phyloP scores from a whole-genome alignment of 2,113 vertebrate genomes.

The human region DNA sequence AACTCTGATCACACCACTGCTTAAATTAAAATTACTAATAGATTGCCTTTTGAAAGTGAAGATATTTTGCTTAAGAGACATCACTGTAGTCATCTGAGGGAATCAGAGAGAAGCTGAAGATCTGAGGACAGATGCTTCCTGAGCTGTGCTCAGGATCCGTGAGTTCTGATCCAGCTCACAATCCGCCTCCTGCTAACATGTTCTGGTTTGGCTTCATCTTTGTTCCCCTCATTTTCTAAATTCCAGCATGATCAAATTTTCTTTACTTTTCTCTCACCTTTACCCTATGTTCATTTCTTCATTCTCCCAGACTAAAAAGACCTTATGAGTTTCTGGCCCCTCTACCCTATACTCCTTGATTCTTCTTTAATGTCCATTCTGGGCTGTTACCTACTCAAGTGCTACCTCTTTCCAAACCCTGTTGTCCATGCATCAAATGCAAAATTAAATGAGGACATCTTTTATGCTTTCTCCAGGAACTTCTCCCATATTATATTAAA shows the following conservation, averaged over 20 bases:
- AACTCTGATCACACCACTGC: not conserved
- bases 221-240: not conserved
- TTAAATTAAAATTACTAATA: not conserved
- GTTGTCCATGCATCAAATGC: not conserved
- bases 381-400: not conserved
- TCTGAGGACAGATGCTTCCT: not conserved
- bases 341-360: not conserved
- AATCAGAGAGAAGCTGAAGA: not conserved
- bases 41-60: not conserved
- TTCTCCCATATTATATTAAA: not conserved
- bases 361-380: not conserved
- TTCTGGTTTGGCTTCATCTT: not conserved
- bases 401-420: not conserved
- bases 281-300: not conserved
- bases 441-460: not conserved
- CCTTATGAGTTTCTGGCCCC: not conserved
- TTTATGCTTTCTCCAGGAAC: not conserved
- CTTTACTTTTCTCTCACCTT: not conserved
- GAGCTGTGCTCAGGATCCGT: not conserved
- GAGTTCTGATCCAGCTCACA: not conserved
- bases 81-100: not conserved
- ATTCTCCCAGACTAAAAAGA: not conserved
- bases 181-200: accelerated
- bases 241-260: not conserved
- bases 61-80: not conserved